These are phyloP conservation scores for Gadus chalcogrammus DNA, from an alignment of 2,113 vertebrate species.

Conservation along the genomic window DNA sequence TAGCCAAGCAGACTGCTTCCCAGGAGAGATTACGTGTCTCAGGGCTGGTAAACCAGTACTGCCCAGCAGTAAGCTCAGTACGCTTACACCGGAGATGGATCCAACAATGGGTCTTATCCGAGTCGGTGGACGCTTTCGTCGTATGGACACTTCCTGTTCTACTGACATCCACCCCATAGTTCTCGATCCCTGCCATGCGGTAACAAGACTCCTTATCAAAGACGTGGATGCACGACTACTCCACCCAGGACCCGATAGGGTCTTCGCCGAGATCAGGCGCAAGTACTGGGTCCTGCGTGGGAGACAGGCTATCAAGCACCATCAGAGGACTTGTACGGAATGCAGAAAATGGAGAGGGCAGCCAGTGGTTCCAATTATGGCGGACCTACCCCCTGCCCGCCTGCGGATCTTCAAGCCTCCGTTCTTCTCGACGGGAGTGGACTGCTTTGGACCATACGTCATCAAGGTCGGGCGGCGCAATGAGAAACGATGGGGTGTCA, in stretches of 20 bases:
- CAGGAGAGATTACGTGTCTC: not conserved
- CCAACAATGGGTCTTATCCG: too few relatives aligned
- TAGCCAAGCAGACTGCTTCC: too few relatives aligned
- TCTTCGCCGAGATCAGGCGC: not conserved
- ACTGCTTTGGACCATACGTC: conserved; percentile 15
- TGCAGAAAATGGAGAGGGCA: not conserved
- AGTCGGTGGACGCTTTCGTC: too few relatives aligned
- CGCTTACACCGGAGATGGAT: not conserved
- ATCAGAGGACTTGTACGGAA: not conserved
- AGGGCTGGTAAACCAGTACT: not conserved
- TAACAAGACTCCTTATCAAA: not conserved
- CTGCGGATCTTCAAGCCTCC: not conserved
- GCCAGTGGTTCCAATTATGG: not conserved
- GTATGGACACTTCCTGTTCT: too few relatives aligned
- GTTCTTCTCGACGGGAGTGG: conserved; percentile 10
- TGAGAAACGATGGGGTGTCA: conserved; percentile 8
- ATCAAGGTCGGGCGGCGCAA: not conserved
- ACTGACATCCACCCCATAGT: too few relatives aligned
- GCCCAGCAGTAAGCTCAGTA: not conserved
- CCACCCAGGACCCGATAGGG: not conserved
- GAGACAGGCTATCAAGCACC: not conserved
- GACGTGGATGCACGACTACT: not conserved
- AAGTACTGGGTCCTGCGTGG: not conserved
- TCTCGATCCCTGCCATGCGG: not conserved
- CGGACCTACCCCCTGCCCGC: not conserved